phyloP scores from a whole-genome alignment of 2,113 vertebrate genomes.

The cattle (Bos taurus) region ARS-UCD2.0 NC_037333.1:53829501-53830000 shows the following conservation, averaged over 20 bases:
- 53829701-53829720: background rate
- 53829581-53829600: background rate
- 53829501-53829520: slow-evolving; percentile 32
- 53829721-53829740: background rate
- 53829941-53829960: background rate
- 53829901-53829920: background rate
- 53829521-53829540: slow-evolving; percentile 52
- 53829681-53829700: background rate
- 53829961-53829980: background rate
- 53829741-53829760: background rate
- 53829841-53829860: background rate
- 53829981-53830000: background rate
- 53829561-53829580: background rate
- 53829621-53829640: background rate
- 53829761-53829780: background rate
- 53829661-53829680: slow-evolving; percentile 10
- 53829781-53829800: background rate
- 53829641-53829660: slow-evolving; percentile 26
- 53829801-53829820: background rate
- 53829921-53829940: background rate
- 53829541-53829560: slow-evolving; percentile 35
- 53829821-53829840: background rate
- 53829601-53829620: background rate
- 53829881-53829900: background rate
- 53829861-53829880: background rate